Conservation (phyloP, 1,140 invertebrate genomes). For the Drosophila punjabiensis region DNA sequence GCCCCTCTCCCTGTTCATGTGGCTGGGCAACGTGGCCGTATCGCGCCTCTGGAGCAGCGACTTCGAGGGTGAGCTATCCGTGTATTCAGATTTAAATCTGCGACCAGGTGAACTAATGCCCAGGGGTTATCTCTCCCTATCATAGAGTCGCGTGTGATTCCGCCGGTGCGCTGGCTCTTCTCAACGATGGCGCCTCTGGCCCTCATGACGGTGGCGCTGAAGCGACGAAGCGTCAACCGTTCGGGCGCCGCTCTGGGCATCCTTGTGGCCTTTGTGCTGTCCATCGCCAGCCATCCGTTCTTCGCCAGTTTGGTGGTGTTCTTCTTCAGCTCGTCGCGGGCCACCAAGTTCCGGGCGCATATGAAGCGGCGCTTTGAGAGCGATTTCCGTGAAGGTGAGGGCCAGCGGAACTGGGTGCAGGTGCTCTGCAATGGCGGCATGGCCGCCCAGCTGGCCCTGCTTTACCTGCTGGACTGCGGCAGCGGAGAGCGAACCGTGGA, state of each 20-base stretch:
- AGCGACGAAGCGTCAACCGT: constrained; percentile 88
- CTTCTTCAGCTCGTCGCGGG: constrained; percentile 93
- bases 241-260: constrained; percentile 91
- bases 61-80: constrained; percentile 30
- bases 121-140: constrained; percentile 86
- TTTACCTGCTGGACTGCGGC: constrained; percentile 93
- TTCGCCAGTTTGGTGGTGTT: constrained; percentile 91
- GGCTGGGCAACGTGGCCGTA: constrained; percentile 90
- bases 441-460: constrained; percentile 91
- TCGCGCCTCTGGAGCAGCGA: constrained; percentile 87
- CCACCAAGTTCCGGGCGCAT: constrained; percentile 91
- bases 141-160: constrained; percentile 88
- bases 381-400: constrained; percentile 91
- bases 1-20: constrained; percentile 90
- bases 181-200: constrained; percentile 90
- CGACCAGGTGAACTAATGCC: constrained; percentile 12
- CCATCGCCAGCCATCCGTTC: constrained; percentile 92
- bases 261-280: constrained; percentile 92
- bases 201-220: constrained; percentile 89
- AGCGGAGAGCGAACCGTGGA: constrained; percentile 92
- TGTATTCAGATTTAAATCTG: neutral
- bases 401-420: constrained; percentile 96
- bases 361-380: constrained; percentile 91
- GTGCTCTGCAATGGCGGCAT: constrained; percentile 96
- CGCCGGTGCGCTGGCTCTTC: constrained; percentile 91